Evolutionary conservation across 2,797 vertebrate species (phyloP).

Genomic region (Poecilia picta): DNA sequence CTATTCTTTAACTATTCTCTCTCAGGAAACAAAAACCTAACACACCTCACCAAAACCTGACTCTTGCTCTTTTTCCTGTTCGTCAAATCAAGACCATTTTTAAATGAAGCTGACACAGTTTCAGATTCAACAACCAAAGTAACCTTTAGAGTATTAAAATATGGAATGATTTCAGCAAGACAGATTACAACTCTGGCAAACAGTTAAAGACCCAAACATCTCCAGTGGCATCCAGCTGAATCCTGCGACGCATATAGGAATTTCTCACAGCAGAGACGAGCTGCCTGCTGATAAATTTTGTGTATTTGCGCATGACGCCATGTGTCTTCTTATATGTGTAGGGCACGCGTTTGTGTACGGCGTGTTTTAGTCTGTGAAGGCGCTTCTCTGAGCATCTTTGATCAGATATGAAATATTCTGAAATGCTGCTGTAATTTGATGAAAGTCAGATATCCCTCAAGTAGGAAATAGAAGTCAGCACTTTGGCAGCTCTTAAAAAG

Average conservation of each 20-base stretch:
- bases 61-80: conserved; percentile 30
- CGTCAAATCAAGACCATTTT: conserved; percentile 32
- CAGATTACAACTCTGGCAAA: conserved; percentile 58
- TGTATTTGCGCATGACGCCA: conserved; percentile 1
- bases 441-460: conserved; percentile 89
- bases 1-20: conserved; percentile 50
- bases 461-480: conserved; percentile 92
- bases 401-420: conserved; percentile 94
- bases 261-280: conserved; percentile 35
- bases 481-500: conserved; percentile 85
- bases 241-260: conserved; percentile 24
- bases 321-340: conserved; percentile 14
- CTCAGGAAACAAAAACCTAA: conserved; percentile 22
- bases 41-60: conserved; percentile 39
- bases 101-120: conserved; percentile 50
- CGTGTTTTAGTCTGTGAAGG: conserved; percentile 13
- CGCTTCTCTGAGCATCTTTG: conserved; percentile 66
- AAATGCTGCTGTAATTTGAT: conserved; percentile 92
- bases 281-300: conserved; percentile 5
- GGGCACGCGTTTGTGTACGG: conserved; percentile 9
- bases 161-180: conserved; percentile 56
- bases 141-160: conserved; percentile 65
- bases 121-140: conserved; percentile 57
- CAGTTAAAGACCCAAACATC: conserved; percentile 48
- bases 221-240: conserved; percentile 39